Evolutionary conservation across 1,140 invertebrate species (phyloP).

Genomic region (Leucophenga varia): DNA sequence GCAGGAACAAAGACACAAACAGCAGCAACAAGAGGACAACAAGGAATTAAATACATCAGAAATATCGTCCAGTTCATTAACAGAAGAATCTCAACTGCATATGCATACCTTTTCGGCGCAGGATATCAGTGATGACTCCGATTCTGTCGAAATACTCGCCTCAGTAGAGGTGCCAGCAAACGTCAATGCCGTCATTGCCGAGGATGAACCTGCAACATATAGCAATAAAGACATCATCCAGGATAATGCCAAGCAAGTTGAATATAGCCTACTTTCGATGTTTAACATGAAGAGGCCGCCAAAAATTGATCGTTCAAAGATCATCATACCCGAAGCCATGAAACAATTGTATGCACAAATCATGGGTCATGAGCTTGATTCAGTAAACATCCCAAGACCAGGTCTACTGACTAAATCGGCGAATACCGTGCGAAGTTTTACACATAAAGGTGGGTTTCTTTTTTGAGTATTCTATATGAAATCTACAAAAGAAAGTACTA

Average conservation of each 20-base stretch:
- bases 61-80: too few species aligned
- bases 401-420: conserved; percentile 69
- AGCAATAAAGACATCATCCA: conserved; percentile 48
- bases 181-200: conserved; percentile 34
- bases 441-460: conserved; percentile 70
- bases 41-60: too few species aligned
- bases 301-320: conserved; percentile 58
- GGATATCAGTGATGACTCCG: conserved; percentile 3
- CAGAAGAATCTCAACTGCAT: too few species aligned
- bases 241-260: conserved; percentile 59
- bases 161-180: conserved; percentile 31
- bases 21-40: conserved; percentile 16
- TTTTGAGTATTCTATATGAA: too few species aligned
- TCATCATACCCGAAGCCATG: conserved; percentile 75
- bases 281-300: conserved; percentile 70
- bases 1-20: conserved; percentile 25
- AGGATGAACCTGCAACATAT: conserved; percentile 43
- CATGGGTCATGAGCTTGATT: conserved; percentile 61
- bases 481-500: too few species aligned
- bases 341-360: conserved; percentile 73
- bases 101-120: too few species aligned
- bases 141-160: conserved; percentile 23
- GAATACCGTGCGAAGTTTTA: conserved; percentile 84
- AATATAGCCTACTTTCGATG: conserved; percentile 70
- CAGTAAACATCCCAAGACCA: conserved; percentile 67